Evolutionary conservation across 2,113 vertebrate species (phyloP), one percentile per base, ranked within the genome.

Genomic region (Psephotus haematonotus): DNA sequence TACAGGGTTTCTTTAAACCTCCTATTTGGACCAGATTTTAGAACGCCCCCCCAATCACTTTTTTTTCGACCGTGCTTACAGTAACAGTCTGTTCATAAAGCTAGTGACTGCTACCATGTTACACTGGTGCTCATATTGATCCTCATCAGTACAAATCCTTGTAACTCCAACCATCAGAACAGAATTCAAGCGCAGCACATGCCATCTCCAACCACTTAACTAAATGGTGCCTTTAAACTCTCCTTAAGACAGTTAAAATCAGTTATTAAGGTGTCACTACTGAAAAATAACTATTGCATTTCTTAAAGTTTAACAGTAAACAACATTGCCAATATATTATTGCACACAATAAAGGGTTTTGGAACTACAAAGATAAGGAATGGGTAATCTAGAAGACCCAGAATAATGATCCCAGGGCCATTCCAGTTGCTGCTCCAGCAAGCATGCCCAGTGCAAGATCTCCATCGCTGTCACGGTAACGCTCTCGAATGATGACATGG

Each of bases 391-490:
- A 99, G 96, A 99, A 99, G 91, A 99, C 99, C 88, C 99, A 99
- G 93, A 99, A 99, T 63, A 99, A 98, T 13, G 99, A 99, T 39
- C 99, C 99, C 11, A 99, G 96, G 41, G 99, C 99, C 98, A 99
- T 98, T 94, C 99, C 99, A 2, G 99, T 99, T 0, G 99, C 99
- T 23, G 99, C 99, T 89, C 99, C 99, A 15, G 99, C 98, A 11
- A 99, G 98, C 98, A 99, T 99, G 77, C 99, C 98, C 95, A 99
- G 72, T 3, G 98, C 99, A 35, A 99, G 96, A 8, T 99, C 99
- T 59, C 98, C 99, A 44, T 98, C 98, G 0, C 97, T 98, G 55
- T 99, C 98, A 14, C 98, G 98, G 74, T 98, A 99, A 31, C 98
- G 99, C 94, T 99, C 99, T 57, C 97, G 98, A 64, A 99, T 98